These are phyloP conservation scores for Polymixis flavicincta DNA, from an alignment of 2,888 invertebrate species.

Conservation along the genomic window DNA sequence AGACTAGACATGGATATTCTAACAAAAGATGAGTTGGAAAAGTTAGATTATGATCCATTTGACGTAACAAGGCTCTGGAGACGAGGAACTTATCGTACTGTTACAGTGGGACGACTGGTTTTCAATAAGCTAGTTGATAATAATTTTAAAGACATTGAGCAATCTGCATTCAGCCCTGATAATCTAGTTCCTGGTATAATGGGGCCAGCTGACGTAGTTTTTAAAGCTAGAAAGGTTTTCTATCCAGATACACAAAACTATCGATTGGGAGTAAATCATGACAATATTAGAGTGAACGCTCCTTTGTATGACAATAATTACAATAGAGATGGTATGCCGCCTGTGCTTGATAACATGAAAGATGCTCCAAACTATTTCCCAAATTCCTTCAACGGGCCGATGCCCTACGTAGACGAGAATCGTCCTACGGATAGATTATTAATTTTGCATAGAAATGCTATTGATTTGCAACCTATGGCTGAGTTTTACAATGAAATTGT, in stretches of 20 bases:
- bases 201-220: conserved; percentile 78
- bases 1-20: conserved; percentile 80
- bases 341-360: conserved; percentile 94
- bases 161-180: conserved; percentile 77
- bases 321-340: conserved; percentile 90
- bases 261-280: conserved; percentile 78
- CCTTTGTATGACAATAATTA: conserved; percentile 77
- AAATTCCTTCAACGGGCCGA: conserved; percentile 97
- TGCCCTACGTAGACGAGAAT: conserved; percentile 89
- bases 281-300: conserved; percentile 77
- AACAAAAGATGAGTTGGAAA: conserved; percentile 71
- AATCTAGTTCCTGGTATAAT: conserved; percentile 84
- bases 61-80: conserved; percentile 79
- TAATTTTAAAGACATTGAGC: conserved; percentile 75
- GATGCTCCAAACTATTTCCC: conserved; percentile 98
- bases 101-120: conserved; percentile 76
- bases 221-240: conserved; percentile 74
- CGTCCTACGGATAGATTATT: conserved; percentile 69
- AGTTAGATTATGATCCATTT: conserved; percentile 80
- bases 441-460: conserved; percentile 71
- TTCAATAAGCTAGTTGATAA: conserved; percentile 78
- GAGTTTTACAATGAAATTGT: conserved; percentile 92
- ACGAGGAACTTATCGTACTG: conserved; percentile 80
- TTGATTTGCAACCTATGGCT: conserved; percentile 91
- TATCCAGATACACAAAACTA: conserved; percentile 80